Percentiles rank a stretch among this genome's conserved stretches.
phyloP scores from a whole-genome alignment of 1,140 invertebrate species.

The Agrilus planipennis region DNA sequence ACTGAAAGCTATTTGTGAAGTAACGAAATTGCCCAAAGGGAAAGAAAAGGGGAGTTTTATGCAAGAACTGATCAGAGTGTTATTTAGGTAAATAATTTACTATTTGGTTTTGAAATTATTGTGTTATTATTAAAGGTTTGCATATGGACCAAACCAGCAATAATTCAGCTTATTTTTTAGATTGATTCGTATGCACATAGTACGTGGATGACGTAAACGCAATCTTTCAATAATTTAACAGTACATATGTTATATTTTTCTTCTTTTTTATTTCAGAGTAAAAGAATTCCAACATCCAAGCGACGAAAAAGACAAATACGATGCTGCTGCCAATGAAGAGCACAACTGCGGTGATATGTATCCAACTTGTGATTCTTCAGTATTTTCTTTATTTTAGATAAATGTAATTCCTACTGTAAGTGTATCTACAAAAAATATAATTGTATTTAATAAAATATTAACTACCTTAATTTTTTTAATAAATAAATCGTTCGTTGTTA shows the following conservation, averaged over 20 bases:
- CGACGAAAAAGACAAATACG: constrained; percentile 23
- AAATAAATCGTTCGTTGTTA: no score
- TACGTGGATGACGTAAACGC: no score
- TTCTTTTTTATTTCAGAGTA: constrained; percentile 16
- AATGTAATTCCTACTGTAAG: no score
- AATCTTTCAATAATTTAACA: no score
- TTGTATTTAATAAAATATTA: no score
- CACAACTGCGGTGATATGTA: constrained; percentile 36
- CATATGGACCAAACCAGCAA: no score
- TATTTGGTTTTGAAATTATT: background rate
- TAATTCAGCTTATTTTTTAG: no score
- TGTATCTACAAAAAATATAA: no score
- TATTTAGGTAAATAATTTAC: constrained; percentile 40
- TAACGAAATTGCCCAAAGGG: constrained; percentile 15
- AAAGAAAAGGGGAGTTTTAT: constrained; percentile 33
- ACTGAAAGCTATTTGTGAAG: constrained; percentile 40
- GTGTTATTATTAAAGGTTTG: no score
- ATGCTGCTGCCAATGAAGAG: constrained; percentile 18
- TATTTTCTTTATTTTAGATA: constrained; percentile 1
- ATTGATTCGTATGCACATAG: no score
- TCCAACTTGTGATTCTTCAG: constrained; percentile 31
- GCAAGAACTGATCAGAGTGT: constrained; percentile 38
- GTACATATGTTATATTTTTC: no score
- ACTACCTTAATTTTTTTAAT: no score
- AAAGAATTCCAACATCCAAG: constrained; percentile 20